Percentiles rank a stretch among this genome's conserved stretches.
phyloP scores from a whole-genome alignment of 1,140 invertebrate genomes.

The Dendroctonus ponderosae region DNA sequence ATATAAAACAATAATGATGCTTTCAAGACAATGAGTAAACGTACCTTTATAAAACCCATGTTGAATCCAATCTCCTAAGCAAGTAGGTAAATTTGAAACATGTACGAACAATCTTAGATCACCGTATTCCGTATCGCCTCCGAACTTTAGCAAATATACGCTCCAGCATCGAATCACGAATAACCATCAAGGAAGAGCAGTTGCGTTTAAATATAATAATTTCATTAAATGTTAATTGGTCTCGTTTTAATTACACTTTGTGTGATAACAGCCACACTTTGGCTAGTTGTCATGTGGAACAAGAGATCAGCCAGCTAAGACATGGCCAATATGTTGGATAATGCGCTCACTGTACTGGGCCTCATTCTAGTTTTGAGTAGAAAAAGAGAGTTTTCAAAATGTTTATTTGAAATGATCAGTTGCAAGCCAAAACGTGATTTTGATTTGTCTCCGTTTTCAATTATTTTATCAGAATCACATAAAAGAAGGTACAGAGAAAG shows the following conservation, averaged over 20 bases:
- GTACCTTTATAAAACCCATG: no score
- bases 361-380: conserved; percentile 1
- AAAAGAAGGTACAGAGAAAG: neutral
- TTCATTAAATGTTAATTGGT: neutral
- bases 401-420: neutral
- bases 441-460: neutral
- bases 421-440: neutral
- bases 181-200: conserved; percentile 3
- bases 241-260: conserved; percentile 5
- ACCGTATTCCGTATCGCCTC: no score
- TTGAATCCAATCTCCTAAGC: no score
- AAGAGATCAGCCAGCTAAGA: neutral
- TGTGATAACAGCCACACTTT: conserved; percentile 1
- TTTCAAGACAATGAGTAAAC: no score
- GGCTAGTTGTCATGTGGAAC: neutral
- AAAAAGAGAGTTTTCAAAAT: neutral
- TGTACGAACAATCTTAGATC: no score
- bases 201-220: conserved; percentile 3
- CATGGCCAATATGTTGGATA: conserved; percentile 1
- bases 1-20: no score
- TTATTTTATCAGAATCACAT: neutral
- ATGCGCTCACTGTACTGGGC: neutral
- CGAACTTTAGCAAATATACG: no score
- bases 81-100: no score
- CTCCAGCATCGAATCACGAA: neutral